Conservation (phyloP, 2,797 vertebrate genomes). For the Malurus leucopterus region DNA sequence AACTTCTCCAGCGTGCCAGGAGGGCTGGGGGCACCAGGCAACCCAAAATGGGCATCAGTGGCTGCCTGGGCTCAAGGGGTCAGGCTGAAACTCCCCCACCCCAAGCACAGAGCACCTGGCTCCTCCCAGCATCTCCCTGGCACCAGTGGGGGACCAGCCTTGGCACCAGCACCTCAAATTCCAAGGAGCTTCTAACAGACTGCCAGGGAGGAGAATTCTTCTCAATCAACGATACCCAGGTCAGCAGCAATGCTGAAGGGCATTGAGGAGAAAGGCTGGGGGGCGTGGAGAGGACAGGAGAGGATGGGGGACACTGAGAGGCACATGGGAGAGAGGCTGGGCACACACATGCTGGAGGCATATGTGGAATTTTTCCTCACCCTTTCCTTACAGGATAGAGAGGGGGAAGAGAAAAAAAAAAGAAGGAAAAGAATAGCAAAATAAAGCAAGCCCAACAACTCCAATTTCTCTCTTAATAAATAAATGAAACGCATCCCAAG, state of each 20-base stretch:
- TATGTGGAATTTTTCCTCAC: background rate
- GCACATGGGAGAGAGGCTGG: background rate
- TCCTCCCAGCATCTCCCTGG: background rate
- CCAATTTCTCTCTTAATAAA: slow-evolving; percentile 41
- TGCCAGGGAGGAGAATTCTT: background rate
- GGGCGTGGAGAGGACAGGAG: no score
- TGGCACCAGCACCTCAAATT: background rate
- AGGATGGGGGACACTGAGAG: no score
- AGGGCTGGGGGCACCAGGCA: background rate
- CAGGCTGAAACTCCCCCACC: background rate
- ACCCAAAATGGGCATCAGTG: background rate
- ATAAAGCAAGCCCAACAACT: slow-evolving; percentile 19
- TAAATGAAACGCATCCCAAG: slow-evolving; percentile 49
- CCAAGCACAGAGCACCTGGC: background rate
- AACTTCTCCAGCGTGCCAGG: background rate
- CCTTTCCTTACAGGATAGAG: background rate
- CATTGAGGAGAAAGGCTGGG: background rate
- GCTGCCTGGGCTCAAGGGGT: background rate
- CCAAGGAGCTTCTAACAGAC: background rate
- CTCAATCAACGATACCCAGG: background rate
- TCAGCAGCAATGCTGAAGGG: background rate
- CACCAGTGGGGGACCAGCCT: background rate
- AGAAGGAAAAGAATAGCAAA: background rate
- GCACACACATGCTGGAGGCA: background rate
- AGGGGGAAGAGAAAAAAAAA: background rate